These are phyloP conservation scores for Drepana arcuata DNA, from an alignment of 1,140 invertebrate genomes.

Conservation along the genomic window DNA sequence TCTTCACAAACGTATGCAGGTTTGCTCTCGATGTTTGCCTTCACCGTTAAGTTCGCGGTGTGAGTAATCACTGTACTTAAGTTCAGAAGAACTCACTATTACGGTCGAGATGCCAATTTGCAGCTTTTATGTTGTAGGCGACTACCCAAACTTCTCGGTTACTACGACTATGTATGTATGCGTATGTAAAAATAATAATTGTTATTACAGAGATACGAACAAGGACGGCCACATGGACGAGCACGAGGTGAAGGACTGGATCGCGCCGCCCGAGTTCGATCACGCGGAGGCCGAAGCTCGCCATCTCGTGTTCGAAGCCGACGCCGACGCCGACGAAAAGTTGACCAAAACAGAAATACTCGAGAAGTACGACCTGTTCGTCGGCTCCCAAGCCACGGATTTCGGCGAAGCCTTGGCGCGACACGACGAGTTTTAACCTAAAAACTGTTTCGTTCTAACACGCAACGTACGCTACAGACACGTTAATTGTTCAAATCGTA, in stretches of 20 bases:
- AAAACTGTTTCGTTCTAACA: background rate
- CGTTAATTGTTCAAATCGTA: too few species aligned
- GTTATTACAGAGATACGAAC: slow-evolving; percentile 81
- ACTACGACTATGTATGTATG: too few species aligned
- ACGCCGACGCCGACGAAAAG: slow-evolving; percentile 90
- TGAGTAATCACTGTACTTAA: too few species aligned
- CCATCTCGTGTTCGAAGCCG: slow-evolving; percentile 96
- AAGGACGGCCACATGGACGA: slow-evolving; percentile 91
- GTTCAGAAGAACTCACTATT: too few species aligned
- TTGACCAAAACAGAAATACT: slow-evolving; percentile 94
- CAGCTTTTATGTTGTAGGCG: too few species aligned
- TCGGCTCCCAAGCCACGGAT: slow-evolving; percentile 98
- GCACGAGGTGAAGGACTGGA: slow-evolving; percentile 94
- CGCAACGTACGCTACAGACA: too few species aligned
- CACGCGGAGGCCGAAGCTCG: slow-evolving; percentile 95
- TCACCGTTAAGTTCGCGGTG: too few species aligned
- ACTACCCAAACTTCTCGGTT: too few species aligned
- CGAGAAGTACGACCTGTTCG: slow-evolving; percentile 97
- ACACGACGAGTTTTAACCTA: slow-evolving; percentile 92
- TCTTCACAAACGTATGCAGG: too few species aligned
- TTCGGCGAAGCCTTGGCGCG: slow-evolving; percentile 95
- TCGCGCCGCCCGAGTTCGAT: slow-evolving; percentile 96
- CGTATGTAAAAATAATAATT: too few species aligned
- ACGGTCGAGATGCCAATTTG: too few species aligned
- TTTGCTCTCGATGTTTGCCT: too few species aligned